Conservation (phyloP, 2,113 vertebrate genomes). For the Physeter macrocephalus region DNA sequence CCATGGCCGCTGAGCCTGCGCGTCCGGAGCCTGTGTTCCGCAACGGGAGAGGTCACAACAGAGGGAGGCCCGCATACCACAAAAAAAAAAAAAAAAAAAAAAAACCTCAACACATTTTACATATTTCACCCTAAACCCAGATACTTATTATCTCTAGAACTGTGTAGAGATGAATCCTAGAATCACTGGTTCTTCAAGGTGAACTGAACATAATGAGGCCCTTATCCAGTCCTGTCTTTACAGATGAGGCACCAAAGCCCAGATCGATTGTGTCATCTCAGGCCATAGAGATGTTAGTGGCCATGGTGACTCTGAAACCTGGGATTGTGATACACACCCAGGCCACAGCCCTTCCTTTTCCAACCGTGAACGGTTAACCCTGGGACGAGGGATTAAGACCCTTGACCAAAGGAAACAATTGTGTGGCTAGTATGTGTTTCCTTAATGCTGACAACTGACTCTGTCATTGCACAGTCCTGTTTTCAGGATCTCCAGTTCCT, state of each 20-base stretch:
- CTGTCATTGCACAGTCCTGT: background rate
- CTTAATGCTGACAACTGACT: background rate
- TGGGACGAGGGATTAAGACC: background rate
- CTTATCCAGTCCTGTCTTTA: background rate
- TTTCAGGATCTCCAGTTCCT: background rate
- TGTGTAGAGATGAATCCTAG: background rate
- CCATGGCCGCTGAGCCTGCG: too few species aligned
- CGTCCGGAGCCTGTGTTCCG: too few species aligned
- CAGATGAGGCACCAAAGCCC: background rate
- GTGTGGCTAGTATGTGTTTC: background rate
- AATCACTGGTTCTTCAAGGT: background rate
- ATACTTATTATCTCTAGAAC: background rate
- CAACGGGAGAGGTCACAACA: too few species aligned
- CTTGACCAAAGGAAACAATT: background rate
- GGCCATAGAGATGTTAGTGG: accelerated
- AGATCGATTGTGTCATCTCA: background rate
- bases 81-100: too few species aligned
- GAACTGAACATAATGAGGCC: background rate
- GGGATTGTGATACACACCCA: accelerated
- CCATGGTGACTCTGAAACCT: background rate
- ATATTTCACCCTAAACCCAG: background rate
- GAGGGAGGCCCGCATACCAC: too few species aligned
- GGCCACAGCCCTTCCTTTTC: background rate
- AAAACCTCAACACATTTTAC: background rate
- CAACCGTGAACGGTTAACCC: background rate